These are phyloP conservation scores for Dipodomys stephensi DNA, from an alignment of 2,113 vertebrate species.

Conservation along the genomic window DNA sequence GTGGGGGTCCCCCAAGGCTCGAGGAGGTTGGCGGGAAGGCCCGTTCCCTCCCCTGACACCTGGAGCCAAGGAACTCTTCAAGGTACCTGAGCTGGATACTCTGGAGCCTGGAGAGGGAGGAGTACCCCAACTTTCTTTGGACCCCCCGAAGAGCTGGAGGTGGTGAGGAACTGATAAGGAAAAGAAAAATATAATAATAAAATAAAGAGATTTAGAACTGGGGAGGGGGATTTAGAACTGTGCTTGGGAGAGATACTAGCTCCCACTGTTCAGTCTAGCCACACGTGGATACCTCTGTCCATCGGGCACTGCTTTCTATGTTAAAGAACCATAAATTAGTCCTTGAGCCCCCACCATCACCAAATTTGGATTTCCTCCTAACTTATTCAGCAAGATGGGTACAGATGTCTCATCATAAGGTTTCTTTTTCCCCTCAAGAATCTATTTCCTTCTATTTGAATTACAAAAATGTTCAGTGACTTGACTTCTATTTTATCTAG, in stretches of 20 bases:
- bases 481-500: conserved; percentile 59
- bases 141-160: background rate
- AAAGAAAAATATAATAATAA: background rate
- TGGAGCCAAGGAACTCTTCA: background rate
- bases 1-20: background rate
- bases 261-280: conserved; percentile 20
- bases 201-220: background rate
- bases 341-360: background rate
- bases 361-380: conserved; percentile 41
- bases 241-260: background rate
- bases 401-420: conserved; percentile 21
- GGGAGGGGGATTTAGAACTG: background rate
- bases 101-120: background rate
- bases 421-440: background rate
- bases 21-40: background rate
- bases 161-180: background rate
- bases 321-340: conserved; percentile 14
- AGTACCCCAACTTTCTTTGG: background rate
- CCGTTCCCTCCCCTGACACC: background rate
- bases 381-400: conserved; percentile 21
- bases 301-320: background rate
- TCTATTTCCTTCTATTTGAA: conserved; percentile 47
- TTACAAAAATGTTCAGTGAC: conserved; percentile 31
- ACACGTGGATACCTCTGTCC: background rate
- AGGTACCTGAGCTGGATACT: background rate